Evolutionary conservation across 2,888 invertebrate species (phyloP), one percentile per base, ranked within the genome.

Genomic region (Belgica antarctica): DNA sequence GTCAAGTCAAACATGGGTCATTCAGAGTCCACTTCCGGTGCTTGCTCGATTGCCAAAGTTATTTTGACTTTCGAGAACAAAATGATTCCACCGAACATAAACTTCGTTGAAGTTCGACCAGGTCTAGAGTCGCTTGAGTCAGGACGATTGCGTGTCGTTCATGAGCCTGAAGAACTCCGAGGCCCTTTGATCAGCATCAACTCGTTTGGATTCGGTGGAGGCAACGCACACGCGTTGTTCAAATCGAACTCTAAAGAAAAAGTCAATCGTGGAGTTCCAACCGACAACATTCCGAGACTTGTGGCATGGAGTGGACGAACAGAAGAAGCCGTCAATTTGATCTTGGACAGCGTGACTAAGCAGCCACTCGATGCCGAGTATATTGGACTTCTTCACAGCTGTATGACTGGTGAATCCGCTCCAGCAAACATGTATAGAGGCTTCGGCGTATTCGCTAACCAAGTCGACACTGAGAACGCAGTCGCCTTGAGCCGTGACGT

Each of bases 1-100:
- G 87, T 95, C 31, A 97, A 97, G 77, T 94, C 95, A 0, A 97
- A 96, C 79, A 84, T 96, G 78, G 97, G 97, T 0, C 97, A 97
- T 79, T 86, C 92, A 0, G 97, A 97, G 77, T 90, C 95, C 0
- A 86, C 87, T 1, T 90, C 92, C 3, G 91, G 94, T 7, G 81
- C 94, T 1, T 92, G 92, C 74, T 89, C 92, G 0, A 78, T 95
- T 71, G 86, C 89, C 0, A 95, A 95, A 83, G 90, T 87, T 73
- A 77, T 92, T 62, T 84, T 94, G 63, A 89, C 91, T 0, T 92
- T 94, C 83, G 89, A 93, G 76, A 86, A 85, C 2, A 89, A 90
- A 0, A 80, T 83, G 22, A 86, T 97, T 62, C 90, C 96, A 0
- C 92, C 94, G 1, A 97, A 96, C 77, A 83, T 96, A 10, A 87